Evolutionary conservation across 2,113 vertebrate species (phyloP), one percentile per base, ranked within the genome.

Genomic region (Trichomycterus rosablanca): DNA sequence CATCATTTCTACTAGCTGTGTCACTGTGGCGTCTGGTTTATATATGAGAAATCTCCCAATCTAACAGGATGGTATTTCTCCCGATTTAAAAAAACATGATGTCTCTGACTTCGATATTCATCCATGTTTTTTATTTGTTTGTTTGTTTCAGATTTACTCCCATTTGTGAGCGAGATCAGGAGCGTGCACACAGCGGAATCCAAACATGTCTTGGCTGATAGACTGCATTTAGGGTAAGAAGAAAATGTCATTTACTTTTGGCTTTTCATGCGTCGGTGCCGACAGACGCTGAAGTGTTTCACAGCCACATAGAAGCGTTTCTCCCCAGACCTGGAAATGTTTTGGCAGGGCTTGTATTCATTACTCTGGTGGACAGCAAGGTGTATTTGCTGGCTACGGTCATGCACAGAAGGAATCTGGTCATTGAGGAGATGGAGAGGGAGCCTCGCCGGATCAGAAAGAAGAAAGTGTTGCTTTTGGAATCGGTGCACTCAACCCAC

Each of bases 381-480:
- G 62, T 59, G 64, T 69, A 46, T 49, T 50, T 63, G 35, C 61
- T 20, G n/a, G n/a, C 39, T 46, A 72, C 66, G 73, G 68, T 76
- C 72, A 72, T 75, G 35, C 52, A 40, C 63, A 4, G 16, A 40
- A 69, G 71, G 64, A 73, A 68, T 65, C 67, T 53, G 67, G 52
- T 66, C 71, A 59, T 68, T 59, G 62, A 28, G 64, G 75, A 79
- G 46, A 66, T 70, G 56, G 68, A 63, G 69, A 49, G n/a, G 35
- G 66, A 64, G 46, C 39, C 59, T 52, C 5, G 26, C 37, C 4
- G 37, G 37, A 63, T 12, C 49, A 1, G 39, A n/a, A 39, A 30
- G 35, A 15, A 63, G 52, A 76, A 68, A 64, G 63, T 59, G 73
- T 68, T 75, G 72, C n/a, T 75, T 76, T 72, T 57, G 48, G 34